These are phyloP conservation scores for Ceratitis capitata DNA, from an alignment of 1,140 invertebrate genomes.

Conservation along the genomic window DNA sequence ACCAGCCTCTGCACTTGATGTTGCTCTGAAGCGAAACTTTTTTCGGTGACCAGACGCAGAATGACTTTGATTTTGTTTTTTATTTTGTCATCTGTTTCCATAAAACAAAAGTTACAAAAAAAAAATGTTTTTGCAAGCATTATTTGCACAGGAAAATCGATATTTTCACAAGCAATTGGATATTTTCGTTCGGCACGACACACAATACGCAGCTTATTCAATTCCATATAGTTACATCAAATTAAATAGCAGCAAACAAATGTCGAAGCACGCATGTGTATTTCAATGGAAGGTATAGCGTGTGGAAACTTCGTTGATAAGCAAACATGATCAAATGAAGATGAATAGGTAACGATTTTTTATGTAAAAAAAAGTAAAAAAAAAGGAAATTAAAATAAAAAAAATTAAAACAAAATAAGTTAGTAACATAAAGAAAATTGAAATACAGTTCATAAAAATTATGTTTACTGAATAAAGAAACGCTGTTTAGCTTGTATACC, in stretches of 20 bases:
- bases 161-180: background rate
- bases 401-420: too few relatives aligned
- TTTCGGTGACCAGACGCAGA: background rate
- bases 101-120: background rate
- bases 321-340: background rate
- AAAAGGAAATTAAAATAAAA: too few relatives aligned
- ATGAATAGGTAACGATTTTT: too few relatives aligned
- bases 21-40: background rate
- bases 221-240: background rate
- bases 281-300: background rate
- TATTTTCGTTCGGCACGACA: background rate
- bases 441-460: too few relatives aligned
- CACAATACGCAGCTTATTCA: background rate
- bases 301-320: background rate
- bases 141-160: background rate
- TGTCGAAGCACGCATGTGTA: background rate
- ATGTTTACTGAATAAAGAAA: too few relatives aligned
- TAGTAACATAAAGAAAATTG: too few relatives aligned
- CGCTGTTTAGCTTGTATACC: too few relatives aligned
- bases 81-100: too few relatives aligned
- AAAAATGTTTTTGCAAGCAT: background rate
- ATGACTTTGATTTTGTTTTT: background rate
- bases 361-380: too few relatives aligned
- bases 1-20: background rate
- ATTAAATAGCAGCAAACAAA: background rate